phyloP scores from a whole-genome alignment of 2,888 invertebrate genomes.

The Spisula solida region DNA sequence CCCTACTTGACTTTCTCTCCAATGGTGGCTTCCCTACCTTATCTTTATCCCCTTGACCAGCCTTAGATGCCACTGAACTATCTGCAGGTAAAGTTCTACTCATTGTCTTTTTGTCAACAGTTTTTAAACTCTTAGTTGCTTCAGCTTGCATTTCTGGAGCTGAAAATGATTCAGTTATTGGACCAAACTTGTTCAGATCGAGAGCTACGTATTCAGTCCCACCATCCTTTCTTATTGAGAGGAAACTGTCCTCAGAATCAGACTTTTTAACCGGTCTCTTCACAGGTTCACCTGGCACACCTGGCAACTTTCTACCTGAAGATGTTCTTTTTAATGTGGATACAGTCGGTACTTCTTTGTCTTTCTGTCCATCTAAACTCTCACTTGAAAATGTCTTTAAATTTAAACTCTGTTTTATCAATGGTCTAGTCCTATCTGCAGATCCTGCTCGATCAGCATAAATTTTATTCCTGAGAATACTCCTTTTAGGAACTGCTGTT shows the following conservation, averaged over 20 bases:
- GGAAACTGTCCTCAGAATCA: constrained; percentile 63
- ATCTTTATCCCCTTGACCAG: constrained; percentile 1
- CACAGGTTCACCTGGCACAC: constrained; percentile 51
- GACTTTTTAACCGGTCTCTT: constrained; percentile 39
- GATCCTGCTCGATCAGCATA: constrained; percentile 30
- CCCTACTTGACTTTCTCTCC: constrained; percentile 55
- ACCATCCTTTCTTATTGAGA: constrained; percentile 65
- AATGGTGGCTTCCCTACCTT: constrained; percentile 55
- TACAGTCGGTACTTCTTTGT: constrained; percentile 9
- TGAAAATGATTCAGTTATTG: constrained; percentile 40
- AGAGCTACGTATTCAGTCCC: constrained; percentile 66
- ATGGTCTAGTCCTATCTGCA: constrained; percentile 40
- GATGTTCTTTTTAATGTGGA: constrained; percentile 58
- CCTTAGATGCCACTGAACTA: neutral
- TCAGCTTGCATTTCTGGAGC: constrained; percentile 35
- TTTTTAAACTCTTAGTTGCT: neutral
- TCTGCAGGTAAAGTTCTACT: constrained; percentile 10
- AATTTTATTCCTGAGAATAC: constrained; percentile 40
- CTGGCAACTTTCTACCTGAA: constrained; percentile 68
- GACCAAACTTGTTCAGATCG: constrained; percentile 50
- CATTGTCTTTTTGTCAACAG: constrained; percentile 21
- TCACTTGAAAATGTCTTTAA: constrained; percentile 62
- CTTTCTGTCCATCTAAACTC: constrained; percentile 29
- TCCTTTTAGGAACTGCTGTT: constrained; percentile 44
- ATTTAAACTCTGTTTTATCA: constrained; percentile 53